Base-by-base conservation (phyloP, 2,888 invertebrate genomes). In the Conops quadrifasciatus region DNA sequence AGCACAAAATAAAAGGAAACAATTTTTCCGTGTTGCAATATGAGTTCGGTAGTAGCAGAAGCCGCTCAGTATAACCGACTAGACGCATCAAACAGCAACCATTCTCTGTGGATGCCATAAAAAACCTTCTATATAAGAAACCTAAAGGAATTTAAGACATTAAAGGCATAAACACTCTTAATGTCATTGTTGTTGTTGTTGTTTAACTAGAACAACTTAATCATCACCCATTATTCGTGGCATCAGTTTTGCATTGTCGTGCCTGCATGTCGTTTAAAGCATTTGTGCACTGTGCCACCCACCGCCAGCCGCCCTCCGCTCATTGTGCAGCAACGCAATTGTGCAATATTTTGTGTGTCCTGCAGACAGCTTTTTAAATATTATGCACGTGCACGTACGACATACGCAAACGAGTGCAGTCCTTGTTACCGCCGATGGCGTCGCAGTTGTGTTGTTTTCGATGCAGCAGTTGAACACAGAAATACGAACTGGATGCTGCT, bases 311-410 rank as follows among this genome's bases (percentile, higher is more conserved):
- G 9, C 9, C 36, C 36, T 36, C 9, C 4, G 36, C 36, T n/a
- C n/a, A n/a, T n/a, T n/a, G n/a, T n/a, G n/a, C n/a, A n/a, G n/a
- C 47, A 68, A 30, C 62, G 68, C 62, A 68, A 47, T 68, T n/a
- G 65, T 36, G n/a, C 51, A 43, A 26, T 26, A 45, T 56, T 70
- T 64, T 70, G 63, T 64, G 51, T 64, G 56, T 36, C 36, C 5
- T 36, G 36, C 4, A 36, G 9, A 36, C 4, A 43, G 56, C 53
- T 70, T 30, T 60, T 71, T 71, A 73, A 70, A 75, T 75, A 72
- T 76, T 77, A 77, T 77, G 77, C 77, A 77, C 74, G 77, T 77
- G 76, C 75, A 75, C 75, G 76, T 73, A 60, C 16, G 45, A 77
- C 75, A 73, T 73, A 74, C 71, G 28, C 71, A 4, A 36, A 36